phyloP scores from a whole-genome alignment of 2,113 vertebrate species.

The Ploceus nigricollis region DNA sequence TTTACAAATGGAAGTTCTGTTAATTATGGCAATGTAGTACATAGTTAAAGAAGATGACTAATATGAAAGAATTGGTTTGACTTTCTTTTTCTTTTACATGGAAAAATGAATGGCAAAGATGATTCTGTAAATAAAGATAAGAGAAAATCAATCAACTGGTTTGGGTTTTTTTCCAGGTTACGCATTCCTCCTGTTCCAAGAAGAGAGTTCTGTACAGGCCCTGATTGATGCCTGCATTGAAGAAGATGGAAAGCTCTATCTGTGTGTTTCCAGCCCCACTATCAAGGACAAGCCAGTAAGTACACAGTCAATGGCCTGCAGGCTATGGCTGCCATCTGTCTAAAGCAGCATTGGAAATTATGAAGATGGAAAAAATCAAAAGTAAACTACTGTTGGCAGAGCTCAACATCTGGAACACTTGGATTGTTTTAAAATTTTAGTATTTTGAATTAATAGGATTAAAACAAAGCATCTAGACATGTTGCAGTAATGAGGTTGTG shows the following conservation, averaged over 20 bases:
- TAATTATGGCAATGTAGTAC: neutral
- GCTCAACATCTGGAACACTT: constrained; percentile 23
- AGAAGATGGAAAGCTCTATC: constrained; percentile 96
- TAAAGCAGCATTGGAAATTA: neutral
- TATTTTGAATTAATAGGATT: constrained; percentile 21
- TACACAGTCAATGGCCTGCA: constrained; percentile 5
- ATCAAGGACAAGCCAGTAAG: constrained; percentile 99
- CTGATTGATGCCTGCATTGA: constrained; percentile 97
- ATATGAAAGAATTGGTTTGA: neutral
- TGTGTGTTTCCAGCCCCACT: constrained; percentile 97
- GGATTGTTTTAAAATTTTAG: neutral
- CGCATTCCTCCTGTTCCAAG: constrained; percentile 98
- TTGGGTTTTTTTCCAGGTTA: constrained; percentile 78
- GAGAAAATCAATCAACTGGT: neutral
- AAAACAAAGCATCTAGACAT: neutral
- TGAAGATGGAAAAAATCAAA: neutral
- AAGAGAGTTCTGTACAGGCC: constrained; percentile 96
- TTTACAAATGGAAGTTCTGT: neutral
- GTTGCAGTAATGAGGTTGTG: neutral
- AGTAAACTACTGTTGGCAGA: neutral
- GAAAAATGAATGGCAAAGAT: neutral
- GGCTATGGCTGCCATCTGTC: constrained; percentile 9
- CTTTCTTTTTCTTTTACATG: neutral
- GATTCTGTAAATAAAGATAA: neutral
- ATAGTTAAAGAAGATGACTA: neutral